A percentile compares a stretch with the other conserved stretches of the same genome.
phyloP scores from a whole-genome alignment of 2,888 invertebrate species.

The Axea sp. region DNA sequence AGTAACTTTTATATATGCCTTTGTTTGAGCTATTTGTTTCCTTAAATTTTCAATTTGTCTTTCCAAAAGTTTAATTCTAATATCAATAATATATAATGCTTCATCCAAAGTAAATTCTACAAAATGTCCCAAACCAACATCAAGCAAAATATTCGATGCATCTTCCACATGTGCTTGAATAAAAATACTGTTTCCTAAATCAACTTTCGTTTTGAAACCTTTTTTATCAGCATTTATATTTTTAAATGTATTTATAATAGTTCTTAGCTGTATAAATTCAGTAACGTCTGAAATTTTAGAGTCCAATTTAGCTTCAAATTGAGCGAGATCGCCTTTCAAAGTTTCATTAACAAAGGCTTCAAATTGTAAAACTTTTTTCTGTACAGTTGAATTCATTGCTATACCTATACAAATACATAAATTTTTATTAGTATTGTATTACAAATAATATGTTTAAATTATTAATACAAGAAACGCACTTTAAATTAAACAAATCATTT shows the following conservation, averaged over 20 bases:
- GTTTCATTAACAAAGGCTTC: conserved; percentile 90
- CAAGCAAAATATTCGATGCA: conserved; percentile 84
- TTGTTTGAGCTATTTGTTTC: conserved; percentile 85
- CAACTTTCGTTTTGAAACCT: conserved; percentile 85
- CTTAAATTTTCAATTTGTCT: conserved; percentile 83
- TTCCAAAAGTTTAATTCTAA: conserved; percentile 84
- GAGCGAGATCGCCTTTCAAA: conserved; percentile 85
- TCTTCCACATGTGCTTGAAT: conserved; percentile 87
- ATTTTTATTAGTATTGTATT: too few species aligned
- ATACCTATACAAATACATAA: too few species aligned
- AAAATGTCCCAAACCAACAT: conserved; percentile 88
- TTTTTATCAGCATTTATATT: conserved; percentile 81
- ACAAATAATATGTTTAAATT: too few species aligned
- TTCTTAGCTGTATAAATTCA: conserved; percentile 87
- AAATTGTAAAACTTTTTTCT: conserved; percentile 79
- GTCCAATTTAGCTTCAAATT: conserved; percentile 82
- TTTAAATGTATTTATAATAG: conserved; percentile 84
- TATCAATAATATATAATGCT: conserved; percentile 85
- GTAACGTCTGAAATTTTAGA: conserved; percentile 84
- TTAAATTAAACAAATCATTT: too few species aligned
- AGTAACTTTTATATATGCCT: conserved; percentile 89
- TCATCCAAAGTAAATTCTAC: conserved; percentile 87
- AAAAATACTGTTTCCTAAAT: conserved; percentile 92
- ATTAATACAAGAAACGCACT: too few species aligned
- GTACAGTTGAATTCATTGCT: too few species aligned